Conservation (phyloP, 2,888 invertebrate species). For the Caenorhabditis sp. region DNA sequence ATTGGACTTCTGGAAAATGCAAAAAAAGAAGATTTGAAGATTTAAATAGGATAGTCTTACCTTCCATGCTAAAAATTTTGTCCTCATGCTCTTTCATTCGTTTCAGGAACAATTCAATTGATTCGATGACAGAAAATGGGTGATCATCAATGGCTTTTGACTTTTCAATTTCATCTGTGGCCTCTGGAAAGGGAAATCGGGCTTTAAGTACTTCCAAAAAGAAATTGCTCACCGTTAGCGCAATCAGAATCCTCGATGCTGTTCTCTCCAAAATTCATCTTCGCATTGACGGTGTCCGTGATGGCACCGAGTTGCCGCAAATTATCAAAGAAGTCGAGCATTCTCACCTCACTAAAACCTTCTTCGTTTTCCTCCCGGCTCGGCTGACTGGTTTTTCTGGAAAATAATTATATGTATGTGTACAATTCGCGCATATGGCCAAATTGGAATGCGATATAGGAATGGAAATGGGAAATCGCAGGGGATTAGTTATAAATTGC, state of each 20-base stretch:
- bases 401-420: neutral
- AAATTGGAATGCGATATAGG: neutral
- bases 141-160: neutral
- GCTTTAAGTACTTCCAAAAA: too few species aligned
- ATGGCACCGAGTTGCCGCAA: neutral
- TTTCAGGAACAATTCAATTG: neutral
- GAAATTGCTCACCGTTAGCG: too few species aligned
- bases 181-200: too few species aligned
- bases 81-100: neutral
- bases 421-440: too few species aligned
- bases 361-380: neutral
- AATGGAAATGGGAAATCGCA: too few species aligned
- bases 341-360: neutral
- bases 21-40: neutral
- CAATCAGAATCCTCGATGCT: too few species aligned
- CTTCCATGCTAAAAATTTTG: neutral
- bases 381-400: neutral
- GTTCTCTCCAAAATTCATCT: neutral
- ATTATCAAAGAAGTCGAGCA: constrained; percentile 7
- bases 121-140: neutral
- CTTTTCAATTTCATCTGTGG: neutral
- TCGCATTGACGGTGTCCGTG: neutral
- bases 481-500: too few species aligned
- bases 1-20: neutral
- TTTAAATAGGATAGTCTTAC: too few species aligned